Conservation (phyloP, 2,113 vertebrate genomes). For the Gallinago paraguaiae region DNA sequence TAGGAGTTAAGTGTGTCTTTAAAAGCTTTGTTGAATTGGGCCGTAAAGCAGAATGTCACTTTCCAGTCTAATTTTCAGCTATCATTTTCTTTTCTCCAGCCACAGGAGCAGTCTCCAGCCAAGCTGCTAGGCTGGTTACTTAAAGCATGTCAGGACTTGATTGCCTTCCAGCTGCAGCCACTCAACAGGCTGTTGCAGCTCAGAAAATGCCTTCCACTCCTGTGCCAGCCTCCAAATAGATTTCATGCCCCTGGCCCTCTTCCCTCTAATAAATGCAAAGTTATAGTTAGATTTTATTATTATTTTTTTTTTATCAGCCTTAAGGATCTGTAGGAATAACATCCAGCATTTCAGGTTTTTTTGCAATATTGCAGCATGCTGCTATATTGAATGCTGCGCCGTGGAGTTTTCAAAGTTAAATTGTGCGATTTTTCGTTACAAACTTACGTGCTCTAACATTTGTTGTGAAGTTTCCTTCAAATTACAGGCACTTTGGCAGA, state of each 20-base stretch:
- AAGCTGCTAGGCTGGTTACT: neutral
- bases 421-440: neutral
- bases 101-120: neutral
- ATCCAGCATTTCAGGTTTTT: neutral
- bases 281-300: neutral
- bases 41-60: neutral
- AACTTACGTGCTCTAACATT: rapidly evolving
- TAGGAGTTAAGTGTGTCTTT: neutral
- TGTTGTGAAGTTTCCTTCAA: neutral
- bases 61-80: neutral
- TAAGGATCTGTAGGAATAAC: neutral
- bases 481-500: neutral
- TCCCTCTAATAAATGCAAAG: neutral
- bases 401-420: neutral
- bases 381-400: no score
- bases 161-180: neutral
- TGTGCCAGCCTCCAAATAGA: neutral
- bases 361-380: neutral
- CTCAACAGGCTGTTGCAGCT: neutral
- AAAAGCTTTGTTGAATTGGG: neutral
- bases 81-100: neutral
- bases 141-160: neutral
- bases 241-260: neutral
- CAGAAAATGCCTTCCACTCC: neutral
- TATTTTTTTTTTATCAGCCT: neutral